These are phyloP conservation scores for Sarcophaga subvicina DNA, from an alignment of 2,888 invertebrate species.

Conservation along the genomic window DNA sequence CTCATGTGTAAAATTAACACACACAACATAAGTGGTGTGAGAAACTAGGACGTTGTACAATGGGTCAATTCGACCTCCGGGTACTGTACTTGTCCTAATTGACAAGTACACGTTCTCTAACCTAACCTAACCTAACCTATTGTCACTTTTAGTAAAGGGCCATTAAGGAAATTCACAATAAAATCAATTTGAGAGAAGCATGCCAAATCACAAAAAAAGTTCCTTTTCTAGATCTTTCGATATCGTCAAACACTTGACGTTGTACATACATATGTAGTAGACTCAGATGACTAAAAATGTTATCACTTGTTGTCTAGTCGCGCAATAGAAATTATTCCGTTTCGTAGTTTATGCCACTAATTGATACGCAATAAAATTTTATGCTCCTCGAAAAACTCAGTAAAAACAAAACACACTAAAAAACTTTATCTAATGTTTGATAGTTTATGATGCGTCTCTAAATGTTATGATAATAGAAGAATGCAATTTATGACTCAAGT, in stretches of 20 bases:
- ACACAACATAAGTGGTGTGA: too few relatives aligned
- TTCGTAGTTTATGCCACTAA: neutral
- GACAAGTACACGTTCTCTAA: too few relatives aligned
- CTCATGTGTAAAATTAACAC: too few relatives aligned
- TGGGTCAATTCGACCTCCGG: too few relatives aligned
- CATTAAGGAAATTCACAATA: too few relatives aligned
- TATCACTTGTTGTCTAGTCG: neutral
- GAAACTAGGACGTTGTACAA: too few relatives aligned
- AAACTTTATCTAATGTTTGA: constrained; percentile 1
- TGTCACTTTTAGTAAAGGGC: too few relatives aligned
- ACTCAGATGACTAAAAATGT: neutral
- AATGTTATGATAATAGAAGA: neutral
- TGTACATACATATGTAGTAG: neutral
- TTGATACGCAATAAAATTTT: neutral
- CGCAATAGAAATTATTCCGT: neutral
- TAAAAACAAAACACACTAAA: neutral
- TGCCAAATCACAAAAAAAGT: neutral
- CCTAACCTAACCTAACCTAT: too few relatives aligned
- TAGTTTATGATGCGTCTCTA: constrained; percentile 1
- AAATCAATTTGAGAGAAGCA: neutral
- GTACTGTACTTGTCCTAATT: too few relatives aligned
- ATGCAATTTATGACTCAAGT: neutral
- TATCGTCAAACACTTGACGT: neutral
- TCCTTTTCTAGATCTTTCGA: constrained; percentile 21
- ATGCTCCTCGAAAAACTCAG: neutral